Evolutionary conservation across 1,140 invertebrate genomes (phyloP), one percentile per base, ranked within the genome.

Genomic region (Apis laboriosa): DNA sequence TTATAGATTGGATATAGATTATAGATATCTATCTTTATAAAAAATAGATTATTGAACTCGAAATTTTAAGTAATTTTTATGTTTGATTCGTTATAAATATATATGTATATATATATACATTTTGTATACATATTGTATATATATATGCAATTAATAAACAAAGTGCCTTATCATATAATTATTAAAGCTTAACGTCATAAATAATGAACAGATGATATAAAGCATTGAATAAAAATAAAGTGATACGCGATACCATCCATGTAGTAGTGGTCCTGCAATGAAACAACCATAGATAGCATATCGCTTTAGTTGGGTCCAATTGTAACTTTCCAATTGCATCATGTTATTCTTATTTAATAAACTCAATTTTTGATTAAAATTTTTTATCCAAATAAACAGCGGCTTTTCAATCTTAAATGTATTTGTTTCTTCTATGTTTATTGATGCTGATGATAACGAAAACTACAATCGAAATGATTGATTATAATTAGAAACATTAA

Each of bases 231-330:
- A 34, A 53, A 63, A 34, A 34, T 56, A 71, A 73, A 28, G 24
- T 17, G 9, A 66, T 9, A 60, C 4, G 13, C 24, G 15, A 72
- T 92, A 92, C 92, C 92, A 93, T 89, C 88, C 85, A 78, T 93
- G 91, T 61, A 93, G 80, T 9, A 92, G 77, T 64, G 92, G 92
- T 77, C 92, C 92, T 15, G 92, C 90, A 60, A 93, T 61, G 34
- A 92, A 84, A 74, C 91, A 93, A 4, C 92, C 92, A 60, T 90
- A 93, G 58, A 92, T 88, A 17, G 92, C 89, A 74, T 91, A 93
- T 92, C 92, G 86, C 71, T 91, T 90, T 12, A 93, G 82, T 61
- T 92, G 91, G 15, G 88, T 76, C 90, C 89, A 91, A 84, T 93
- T 90, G 61, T 93, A 93, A 81, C 80, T 61, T 34, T 67, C 55